phyloP scores from a whole-genome alignment of 2,797 vertebrate species.

The Lemur catta region DNA sequence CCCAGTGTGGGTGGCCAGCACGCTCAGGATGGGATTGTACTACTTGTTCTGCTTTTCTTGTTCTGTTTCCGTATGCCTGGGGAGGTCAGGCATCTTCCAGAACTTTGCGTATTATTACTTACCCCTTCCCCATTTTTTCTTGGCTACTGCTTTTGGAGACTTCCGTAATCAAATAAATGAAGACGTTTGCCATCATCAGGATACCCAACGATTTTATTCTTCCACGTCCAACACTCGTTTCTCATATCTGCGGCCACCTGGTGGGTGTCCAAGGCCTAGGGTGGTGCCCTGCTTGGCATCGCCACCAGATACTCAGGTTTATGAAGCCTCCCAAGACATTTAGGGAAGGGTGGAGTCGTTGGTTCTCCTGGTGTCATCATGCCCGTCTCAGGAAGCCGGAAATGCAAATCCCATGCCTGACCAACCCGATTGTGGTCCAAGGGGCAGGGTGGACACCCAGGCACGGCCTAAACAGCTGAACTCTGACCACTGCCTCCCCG shows the following conservation, averaged over 20 bases:
- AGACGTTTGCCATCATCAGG: constrained; percentile 93
- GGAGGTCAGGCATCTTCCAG: constrained; percentile 88
- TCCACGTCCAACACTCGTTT: constrained; percentile 93
- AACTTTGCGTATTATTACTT: constrained; percentile 88
- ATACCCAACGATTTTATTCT: constrained; percentile 92
- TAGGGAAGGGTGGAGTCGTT: too few species aligned
- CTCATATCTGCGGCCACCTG: constrained; percentile 65
- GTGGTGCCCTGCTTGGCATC: not conserved
- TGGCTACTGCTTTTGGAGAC: constrained; percentile 88
- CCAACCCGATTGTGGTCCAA: too few species aligned
- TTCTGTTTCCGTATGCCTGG: constrained; percentile 92
- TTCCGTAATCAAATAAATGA: constrained; percentile 93
- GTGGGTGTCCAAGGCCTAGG: not conserved
- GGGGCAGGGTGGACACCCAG: not conserved
- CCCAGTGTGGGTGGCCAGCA: constrained; percentile 81
- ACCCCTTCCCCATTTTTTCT: constrained; percentile 83
- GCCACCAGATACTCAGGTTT: not conserved
- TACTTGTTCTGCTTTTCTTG: constrained; percentile 91
- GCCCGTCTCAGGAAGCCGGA: not conserved
- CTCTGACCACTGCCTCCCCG: not conserved
- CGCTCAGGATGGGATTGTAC: constrained; percentile 89
- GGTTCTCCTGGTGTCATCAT: not conserved
- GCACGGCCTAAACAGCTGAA: not conserved
- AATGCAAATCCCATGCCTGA: not conserved
- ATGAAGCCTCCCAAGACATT: not conserved